Evolutionary conservation across 2,888 invertebrate species (phyloP).

Genomic region (Hirtodrosophila histrioides): DNA sequence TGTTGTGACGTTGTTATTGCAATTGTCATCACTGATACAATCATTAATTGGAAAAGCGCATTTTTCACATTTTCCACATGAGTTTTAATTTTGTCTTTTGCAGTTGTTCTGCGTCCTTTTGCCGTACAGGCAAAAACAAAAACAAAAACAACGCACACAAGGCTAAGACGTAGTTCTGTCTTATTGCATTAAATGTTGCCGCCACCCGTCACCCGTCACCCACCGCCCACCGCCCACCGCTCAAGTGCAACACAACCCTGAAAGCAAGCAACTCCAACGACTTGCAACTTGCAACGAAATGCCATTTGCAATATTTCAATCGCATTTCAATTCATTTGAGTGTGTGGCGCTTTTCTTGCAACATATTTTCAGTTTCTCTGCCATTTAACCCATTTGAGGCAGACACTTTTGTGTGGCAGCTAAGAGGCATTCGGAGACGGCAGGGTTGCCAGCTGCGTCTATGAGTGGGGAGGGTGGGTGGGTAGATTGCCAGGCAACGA

Average conservation of each 20-base stretch:
- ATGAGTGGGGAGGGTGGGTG: background rate
- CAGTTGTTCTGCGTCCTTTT: constrained; percentile 1
- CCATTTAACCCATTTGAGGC: constrained; percentile 53
- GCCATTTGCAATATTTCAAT: constrained; percentile 73
- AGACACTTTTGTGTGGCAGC: constrained; percentile 19
- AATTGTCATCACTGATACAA: constrained; percentile 12
- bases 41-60: constrained; percentile 46
- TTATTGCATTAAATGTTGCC: background rate
- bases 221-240: too few relatives aligned
- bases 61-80: constrained; percentile 24
- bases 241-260: too few relatives aligned
- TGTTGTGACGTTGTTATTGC: constrained; percentile 6
- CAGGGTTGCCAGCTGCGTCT: constrained; percentile 7
- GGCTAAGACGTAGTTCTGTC: background rate
- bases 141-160: background rate
- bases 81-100: constrained; percentile 25
- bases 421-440: constrained; percentile 3
- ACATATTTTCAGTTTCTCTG: constrained; percentile 36
- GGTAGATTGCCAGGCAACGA: background rate
- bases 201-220: background rate
- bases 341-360: constrained; percentile 28
- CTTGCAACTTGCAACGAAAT: constrained; percentile 49
- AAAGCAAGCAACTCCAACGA: constrained; percentile 6
- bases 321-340: constrained; percentile 62
- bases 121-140: too few relatives aligned